These are phyloP conservation scores for Miniopterus natalensis DNA, from an alignment of 2,113 vertebrate species.

Conservation along the genomic window DNA sequence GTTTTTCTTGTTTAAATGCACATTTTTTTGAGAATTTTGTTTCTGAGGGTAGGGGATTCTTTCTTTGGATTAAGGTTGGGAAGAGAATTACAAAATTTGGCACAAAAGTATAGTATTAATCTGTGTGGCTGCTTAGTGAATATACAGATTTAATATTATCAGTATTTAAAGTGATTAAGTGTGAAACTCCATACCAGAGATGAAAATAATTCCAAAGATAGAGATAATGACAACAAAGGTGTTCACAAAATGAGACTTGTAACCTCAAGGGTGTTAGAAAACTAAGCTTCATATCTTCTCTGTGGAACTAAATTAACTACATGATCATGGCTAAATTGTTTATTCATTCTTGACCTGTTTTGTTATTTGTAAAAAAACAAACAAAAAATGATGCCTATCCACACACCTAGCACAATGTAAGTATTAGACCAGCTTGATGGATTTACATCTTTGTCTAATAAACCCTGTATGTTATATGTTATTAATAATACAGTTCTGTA, in stretches of 20 bases:
- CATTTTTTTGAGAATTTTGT: conserved; percentile 5
- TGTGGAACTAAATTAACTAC: neutral
- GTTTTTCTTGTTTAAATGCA: conserved; percentile 48
- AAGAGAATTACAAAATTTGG: neutral
- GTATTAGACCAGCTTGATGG: neutral
- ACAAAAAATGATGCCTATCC: neutral
- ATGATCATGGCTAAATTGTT: neutral
- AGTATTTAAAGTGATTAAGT: conserved; percentile 1
- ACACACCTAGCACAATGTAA: neutral
- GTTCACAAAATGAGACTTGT: neutral
- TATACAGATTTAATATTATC: neutral
- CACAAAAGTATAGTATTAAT: neutral
- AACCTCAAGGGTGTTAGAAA: neutral
- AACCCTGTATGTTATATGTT: neutral
- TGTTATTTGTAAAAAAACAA: neutral
- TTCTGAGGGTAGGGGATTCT: neutral
- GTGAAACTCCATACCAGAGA: neutral
- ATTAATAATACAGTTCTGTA: neutral
- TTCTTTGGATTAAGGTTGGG: neutral
- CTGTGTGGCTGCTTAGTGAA: neutral
- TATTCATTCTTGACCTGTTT: neutral
- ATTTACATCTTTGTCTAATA: conserved; percentile 35
- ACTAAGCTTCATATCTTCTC: neutral
- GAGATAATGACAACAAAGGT: neutral
- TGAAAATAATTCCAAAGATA: neutral